Evolutionary conservation across 1,140 invertebrate species (phyloP), one percentile per base, ranked within the genome.

Genomic region (Aphaenogaster floridana): DNA sequence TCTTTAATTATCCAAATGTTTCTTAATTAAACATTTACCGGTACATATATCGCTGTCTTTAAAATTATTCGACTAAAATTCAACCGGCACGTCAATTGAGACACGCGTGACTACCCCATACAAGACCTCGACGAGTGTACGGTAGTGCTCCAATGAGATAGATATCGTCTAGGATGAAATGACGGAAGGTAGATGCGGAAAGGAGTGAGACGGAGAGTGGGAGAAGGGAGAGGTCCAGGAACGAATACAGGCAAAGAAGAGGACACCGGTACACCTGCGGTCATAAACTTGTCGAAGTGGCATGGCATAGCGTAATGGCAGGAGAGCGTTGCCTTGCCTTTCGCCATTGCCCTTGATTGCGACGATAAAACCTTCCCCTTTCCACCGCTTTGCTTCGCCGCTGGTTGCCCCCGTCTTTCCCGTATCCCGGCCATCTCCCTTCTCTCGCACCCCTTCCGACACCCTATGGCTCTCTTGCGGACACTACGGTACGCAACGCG

Each of bases 241-340:
- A 57, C 21, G 57, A 45, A 17, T 48, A 69, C 48, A 15, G 28
- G 15, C 39, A 68, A 52, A 79, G 59, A 61, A 66, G 42, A 72
- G 50, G 68, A 80, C 57, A 50, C 81, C 21, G 77, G 54, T 85
- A 84, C 89, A 92, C 87, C 88, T 91, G 92, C 84, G 77, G 83
- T 69, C 89, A 81, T 92, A 93, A 93, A 93, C 78, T 89, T 81
- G 87, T 88, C 90, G 57, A 83, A 90, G 86, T 88, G 84, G 63
- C 76, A 79, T 86, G 50, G 74, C 54, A 74, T 45, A 83, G 63
- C 89, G 89, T 88, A 89, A 90, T 88, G 72, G 86, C 45, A 89
- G 81, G 64, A 84, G 80, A 79, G 63, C 68, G 28, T 86, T 85
- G 69, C 81, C 78, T 87, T 87, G 48, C 81, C 79, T 84, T 88